phyloP scores from a whole-genome alignment of 2,888 invertebrate species.

The Fabriciana adippe region DNA sequence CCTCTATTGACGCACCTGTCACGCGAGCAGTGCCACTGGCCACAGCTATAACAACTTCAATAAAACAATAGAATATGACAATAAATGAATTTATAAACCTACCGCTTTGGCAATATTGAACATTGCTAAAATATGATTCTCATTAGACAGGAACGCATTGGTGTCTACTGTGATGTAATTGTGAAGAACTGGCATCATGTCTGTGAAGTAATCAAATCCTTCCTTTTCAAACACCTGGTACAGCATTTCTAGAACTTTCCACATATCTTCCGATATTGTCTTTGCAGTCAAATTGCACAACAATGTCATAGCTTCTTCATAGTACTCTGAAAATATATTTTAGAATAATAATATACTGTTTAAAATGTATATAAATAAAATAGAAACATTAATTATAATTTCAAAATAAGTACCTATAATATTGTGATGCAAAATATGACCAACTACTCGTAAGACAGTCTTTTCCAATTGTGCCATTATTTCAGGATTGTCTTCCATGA shows the following conservation, averaged over 20 bases:
- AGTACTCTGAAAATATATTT: slow-evolving; percentile 87
- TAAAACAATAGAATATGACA: not conserved
- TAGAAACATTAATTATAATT: not conserved
- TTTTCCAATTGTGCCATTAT: slow-evolving; percentile 95
- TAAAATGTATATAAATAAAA: slow-evolving; percentile 17
- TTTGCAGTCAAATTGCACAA: slow-evolving; percentile 95
- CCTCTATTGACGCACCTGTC: too few species aligned
- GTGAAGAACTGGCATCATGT: slow-evolving; percentile 99
- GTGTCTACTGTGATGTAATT: slow-evolving; percentile 99
- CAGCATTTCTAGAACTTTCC: slow-evolving; percentile 95
- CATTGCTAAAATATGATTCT: slow-evolving; percentile 93
- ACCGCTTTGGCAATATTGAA: slow-evolving; percentile 97
- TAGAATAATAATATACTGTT: not conserved
- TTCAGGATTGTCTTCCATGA: slow-evolving; percentile 92
- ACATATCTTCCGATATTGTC: slow-evolving; percentile 95
- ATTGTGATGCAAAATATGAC: slow-evolving; percentile 90
- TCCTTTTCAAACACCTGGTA: slow-evolving; percentile 96
- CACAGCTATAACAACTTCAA: not conserved
- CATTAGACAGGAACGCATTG: slow-evolving; percentile 94
- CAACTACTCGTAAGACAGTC: slow-evolving; percentile 94
- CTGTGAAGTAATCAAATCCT: slow-evolving; percentile 97
- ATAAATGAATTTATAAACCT: slow-evolving; percentile 51
- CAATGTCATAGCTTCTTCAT: slow-evolving; percentile 97
- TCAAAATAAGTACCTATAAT: slow-evolving; percentile 85
- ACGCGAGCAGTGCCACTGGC: too few species aligned